Conservation (phyloP, 1,140 invertebrate species). For the Drosophila subpulchrella region DNA sequence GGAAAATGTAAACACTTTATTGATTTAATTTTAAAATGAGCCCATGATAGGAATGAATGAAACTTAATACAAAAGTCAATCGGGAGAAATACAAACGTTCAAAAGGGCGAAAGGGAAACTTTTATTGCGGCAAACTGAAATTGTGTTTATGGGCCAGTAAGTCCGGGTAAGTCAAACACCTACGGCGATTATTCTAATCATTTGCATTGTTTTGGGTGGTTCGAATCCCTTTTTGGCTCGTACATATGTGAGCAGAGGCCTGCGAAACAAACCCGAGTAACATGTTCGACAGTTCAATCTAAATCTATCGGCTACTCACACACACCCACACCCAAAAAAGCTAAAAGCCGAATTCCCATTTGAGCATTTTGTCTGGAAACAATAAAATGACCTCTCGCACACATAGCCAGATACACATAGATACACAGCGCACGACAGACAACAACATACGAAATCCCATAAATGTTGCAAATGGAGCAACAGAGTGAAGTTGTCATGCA, state of each 20-base stretch:
- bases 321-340: constrained; percentile 21
- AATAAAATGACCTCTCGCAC: constrained; percentile 69
- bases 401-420: constrained; percentile 12
- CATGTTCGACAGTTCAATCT: constrained; percentile 77
- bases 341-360: constrained; percentile 72
- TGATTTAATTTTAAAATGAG: constrained; percentile 1
- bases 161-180: constrained; percentile 56
- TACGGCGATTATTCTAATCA: constrained; percentile 76
- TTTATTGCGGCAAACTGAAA: constrained; percentile 50
- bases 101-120: constrained; percentile 33
- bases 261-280: constrained; percentile 33
- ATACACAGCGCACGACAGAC: constrained; percentile 3
- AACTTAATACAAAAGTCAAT: constrained; percentile 31
- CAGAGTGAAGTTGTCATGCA: constrained; percentile 66
- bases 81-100: constrained; percentile 52
- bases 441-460: constrained; percentile 42
- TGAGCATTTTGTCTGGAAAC: constrained; percentile 77
- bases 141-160: constrained; percentile 43
- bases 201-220: constrained; percentile 54
- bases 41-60: constrained; percentile 23
- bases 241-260: constrained; percentile 1
- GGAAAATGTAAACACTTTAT: background rate
- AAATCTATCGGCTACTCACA: constrained; percentile 66
- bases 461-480: constrained; percentile 80
- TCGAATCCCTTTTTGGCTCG: constrained; percentile 4